A percentile compares a stretch with the other conserved stretches of the same genome.
Conservation (phyloP, 2,113 vertebrate genomes). For the Axis porcinus region DNA sequence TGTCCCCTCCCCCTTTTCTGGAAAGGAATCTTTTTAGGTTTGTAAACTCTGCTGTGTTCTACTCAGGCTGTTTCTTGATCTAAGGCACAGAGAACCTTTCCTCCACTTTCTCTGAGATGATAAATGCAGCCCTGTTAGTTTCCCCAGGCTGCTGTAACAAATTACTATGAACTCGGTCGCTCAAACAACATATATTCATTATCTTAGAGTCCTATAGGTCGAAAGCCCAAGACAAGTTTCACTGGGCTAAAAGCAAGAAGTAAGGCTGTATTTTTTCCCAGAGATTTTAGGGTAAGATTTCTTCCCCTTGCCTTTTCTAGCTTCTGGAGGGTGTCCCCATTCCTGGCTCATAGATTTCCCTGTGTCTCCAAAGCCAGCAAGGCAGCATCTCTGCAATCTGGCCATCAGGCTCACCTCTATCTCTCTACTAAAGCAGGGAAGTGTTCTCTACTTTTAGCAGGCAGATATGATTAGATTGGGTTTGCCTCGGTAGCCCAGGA, state of each 20-base stretch:
- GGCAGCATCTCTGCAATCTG: rapidly evolving
- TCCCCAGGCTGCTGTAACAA: neutral
- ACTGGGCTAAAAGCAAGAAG: neutral
- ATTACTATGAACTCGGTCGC: neutral
- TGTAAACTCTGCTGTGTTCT: rapidly evolving
- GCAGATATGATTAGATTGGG: rapidly evolving
- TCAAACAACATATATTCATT: neutral
- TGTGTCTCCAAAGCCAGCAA: too few relatives aligned
- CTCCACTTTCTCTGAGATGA: too few relatives aligned
- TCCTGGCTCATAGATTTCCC: rapidly evolving
- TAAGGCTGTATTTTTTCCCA: neutral
- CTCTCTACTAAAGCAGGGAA: neutral
- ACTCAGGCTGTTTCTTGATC: neutral
- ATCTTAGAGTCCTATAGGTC: neutral
- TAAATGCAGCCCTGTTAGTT: neutral
- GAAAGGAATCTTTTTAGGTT: neutral
- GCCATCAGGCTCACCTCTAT: rapidly evolving
- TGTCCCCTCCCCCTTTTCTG: rapidly evolving
- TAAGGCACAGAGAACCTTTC: neutral
- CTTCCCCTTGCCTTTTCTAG: neutral
- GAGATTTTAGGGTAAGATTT: neutral
- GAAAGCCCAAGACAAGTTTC: neutral
- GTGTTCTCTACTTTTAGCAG: neutral
- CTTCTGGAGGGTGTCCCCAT: rapidly evolving
- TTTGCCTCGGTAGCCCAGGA: too few relatives aligned